These are phyloP conservation scores for Stratiolaelaps scimitus DNA, from an alignment of 1,140 invertebrate species.

Conservation along the genomic window DNA sequence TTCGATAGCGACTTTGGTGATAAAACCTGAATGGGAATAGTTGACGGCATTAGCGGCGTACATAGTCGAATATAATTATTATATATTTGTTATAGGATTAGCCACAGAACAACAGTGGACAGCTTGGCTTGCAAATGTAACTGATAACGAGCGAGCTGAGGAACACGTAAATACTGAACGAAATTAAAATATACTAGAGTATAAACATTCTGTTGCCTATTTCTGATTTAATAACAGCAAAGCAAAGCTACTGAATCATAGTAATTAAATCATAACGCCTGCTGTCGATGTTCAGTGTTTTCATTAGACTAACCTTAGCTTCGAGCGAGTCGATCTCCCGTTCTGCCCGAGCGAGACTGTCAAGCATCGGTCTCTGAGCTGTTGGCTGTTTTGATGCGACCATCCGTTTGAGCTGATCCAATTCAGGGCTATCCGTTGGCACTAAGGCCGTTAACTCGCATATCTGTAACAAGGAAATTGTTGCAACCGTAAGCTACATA, in stretches of 20 bases:
- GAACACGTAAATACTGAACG: no score
- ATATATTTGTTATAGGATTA: constrained; percentile 30
- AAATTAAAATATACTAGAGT: no score
- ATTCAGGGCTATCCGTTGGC: neutral
- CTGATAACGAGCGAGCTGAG: neutral
- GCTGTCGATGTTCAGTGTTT: no score
- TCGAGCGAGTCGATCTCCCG: constrained; percentile 3
- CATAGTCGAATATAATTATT: constrained; percentile 30
- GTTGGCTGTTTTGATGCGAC: constrained; percentile 3
- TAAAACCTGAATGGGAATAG: constrained; percentile 27
- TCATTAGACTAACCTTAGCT: neutral
- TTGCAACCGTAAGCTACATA: no score
- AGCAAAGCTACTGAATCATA: no score
- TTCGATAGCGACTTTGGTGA: constrained; percentile 46
- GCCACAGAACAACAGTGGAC: no score
- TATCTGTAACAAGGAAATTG: neutral
- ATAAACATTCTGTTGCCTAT: no score
- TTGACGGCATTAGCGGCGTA: constrained; percentile 24
- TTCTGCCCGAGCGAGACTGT: constrained; percentile 4
- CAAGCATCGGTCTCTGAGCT: constrained; percentile 20
- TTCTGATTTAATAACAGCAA: no score
- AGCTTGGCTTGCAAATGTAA: neutral
- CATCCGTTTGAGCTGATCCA: neutral
- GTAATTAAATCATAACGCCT: no score
- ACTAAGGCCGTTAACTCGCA: constrained; percentile 11